Conservation (phyloP, 2,113 vertebrate species). For the Acinonyx jubatus region DNA sequence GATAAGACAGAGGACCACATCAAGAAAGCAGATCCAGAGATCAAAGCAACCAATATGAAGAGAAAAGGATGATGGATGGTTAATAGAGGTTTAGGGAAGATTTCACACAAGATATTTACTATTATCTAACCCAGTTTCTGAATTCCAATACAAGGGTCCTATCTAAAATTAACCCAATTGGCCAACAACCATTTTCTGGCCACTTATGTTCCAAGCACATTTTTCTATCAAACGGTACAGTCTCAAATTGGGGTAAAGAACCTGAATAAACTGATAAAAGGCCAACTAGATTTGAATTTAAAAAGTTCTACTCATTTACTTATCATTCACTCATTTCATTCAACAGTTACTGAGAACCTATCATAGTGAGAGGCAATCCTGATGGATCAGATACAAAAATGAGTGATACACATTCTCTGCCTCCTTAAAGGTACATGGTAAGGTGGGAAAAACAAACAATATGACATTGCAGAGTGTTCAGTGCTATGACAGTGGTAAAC, state of each 20-base stretch:
- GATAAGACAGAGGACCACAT: neutral
- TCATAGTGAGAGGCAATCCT: neutral
- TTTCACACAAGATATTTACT: slow-evolving; percentile 18
- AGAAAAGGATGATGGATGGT: neutral
- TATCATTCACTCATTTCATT: slow-evolving; percentile 15
- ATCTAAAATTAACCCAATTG: neutral
- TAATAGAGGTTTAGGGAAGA: neutral
- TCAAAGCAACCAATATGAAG: neutral
- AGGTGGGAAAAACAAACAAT: neutral
- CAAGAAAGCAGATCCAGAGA: neutral
- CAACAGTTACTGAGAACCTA: neutral
- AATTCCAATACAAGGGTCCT: neutral
- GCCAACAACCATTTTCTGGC: neutral
- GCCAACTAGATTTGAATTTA: neutral
- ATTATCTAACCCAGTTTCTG: neutral
- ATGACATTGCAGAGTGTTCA: neutral
- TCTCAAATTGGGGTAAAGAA: neutral
- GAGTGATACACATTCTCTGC: neutral
- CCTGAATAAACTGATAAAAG: neutral
- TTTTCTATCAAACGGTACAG: neutral
- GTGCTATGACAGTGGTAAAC: rapidly evolving
- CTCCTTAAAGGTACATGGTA: neutral
- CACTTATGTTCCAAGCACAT: neutral
- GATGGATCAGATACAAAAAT: neutral
- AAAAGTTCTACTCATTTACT: neutral